A percentile compares a stretch with the other conserved stretches of the same genome.
phyloP scores from a whole-genome alignment of 2,113 vertebrate genomes.

The Gymnarchus niloticus region DNA sequence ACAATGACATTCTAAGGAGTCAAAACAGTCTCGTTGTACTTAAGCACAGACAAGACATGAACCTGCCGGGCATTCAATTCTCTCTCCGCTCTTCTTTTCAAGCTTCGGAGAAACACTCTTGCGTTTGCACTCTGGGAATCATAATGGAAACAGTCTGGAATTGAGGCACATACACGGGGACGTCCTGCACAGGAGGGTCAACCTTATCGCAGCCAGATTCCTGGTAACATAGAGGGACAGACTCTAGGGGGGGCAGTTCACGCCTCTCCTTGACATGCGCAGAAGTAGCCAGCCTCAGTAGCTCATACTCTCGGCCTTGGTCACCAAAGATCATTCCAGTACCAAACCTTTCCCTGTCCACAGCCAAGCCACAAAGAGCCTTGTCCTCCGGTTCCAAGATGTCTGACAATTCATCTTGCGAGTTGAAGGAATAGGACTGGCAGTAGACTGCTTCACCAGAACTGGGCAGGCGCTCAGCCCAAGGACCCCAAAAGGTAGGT shows the following conservation, averaged over 20 bases:
- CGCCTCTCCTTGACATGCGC: constrained; percentile 29
- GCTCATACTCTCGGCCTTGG: constrained; percentile 16
- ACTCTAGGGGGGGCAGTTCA: constrained; percentile 38
- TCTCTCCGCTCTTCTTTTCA: neutral
- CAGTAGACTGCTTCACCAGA: constrained; percentile 24
- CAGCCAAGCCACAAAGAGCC: constrained; percentile 33
- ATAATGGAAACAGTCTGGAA: constrained; percentile 51
- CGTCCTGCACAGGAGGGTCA: constrained; percentile 32
- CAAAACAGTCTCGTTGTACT: neutral
- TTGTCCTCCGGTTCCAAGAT: constrained; percentile 39
- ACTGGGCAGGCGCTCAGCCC: constrained; percentile 30
- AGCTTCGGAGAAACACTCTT: constrained; percentile 17
- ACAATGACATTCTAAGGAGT: neutral
- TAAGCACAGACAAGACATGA: neutral
- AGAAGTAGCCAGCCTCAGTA: constrained; percentile 34
- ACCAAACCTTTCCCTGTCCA: constrained; percentile 48
- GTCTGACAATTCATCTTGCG: constrained; percentile 60
- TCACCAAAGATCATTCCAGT: constrained; percentile 44
- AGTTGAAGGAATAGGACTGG: constrained; percentile 45
- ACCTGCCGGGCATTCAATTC: neutral
- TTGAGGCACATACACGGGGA: constrained; percentile 63
- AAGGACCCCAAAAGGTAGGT: constrained; percentile 32
- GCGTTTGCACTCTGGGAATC: constrained; percentile 46
- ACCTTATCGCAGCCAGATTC: constrained; percentile 42
- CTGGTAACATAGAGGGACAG: constrained; percentile 7